Evolutionary conservation across 2,888 invertebrate genomes (phyloP), one percentile per base, ranked within the genome.

Genomic region (Pharmacophagus antenor): DNA sequence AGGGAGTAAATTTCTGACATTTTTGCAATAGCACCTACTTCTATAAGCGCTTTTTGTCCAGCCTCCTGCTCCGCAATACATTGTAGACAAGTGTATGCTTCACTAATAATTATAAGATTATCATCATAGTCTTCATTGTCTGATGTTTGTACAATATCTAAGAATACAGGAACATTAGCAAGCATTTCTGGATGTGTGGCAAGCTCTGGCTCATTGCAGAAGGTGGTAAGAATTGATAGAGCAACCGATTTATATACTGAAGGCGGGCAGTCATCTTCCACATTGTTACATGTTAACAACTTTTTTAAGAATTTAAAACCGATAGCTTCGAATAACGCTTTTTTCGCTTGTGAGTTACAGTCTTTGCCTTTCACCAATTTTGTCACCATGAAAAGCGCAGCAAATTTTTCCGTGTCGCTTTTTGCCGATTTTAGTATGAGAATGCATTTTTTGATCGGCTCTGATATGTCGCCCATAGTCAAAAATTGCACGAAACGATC

Each of bases 191-290:
- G 94, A 77, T 96, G 95, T 27, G 94, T 94, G 20, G 95, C 95
- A 63, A 97, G 81, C 74, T 95, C 95, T 67, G 95, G 93, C 77
- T 96, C 95, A 70, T 93, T 93, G 74, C 96, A 97, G 85, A 98
- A 97, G 60, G 95, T 95, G 0, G 97, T 96, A 41, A 98, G 91
- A 59, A 98, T 94, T 7, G 96, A 96, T 44, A 98, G 85, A 0
- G 97, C 97, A 48, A 98, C 95, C 10, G 97, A 97, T 86, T 97
- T 97, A 90, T 97, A 98, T 41, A 98, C 95, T 61, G 95, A 93
- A 0, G 96, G 95, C 3, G 97, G 96, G 74, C 98, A 98, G 75
- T 97, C 97, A 68, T 95, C 95, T 51, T 97, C 95, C 21, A 95
- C 93, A 74, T 94, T 93, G 68, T 94, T 92, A 66, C 94, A 94